These are phyloP conservation scores for Premnoplex brunnescens DNA, from an alignment of 2,797 vertebrate species.

Conservation along the genomic window DNA sequence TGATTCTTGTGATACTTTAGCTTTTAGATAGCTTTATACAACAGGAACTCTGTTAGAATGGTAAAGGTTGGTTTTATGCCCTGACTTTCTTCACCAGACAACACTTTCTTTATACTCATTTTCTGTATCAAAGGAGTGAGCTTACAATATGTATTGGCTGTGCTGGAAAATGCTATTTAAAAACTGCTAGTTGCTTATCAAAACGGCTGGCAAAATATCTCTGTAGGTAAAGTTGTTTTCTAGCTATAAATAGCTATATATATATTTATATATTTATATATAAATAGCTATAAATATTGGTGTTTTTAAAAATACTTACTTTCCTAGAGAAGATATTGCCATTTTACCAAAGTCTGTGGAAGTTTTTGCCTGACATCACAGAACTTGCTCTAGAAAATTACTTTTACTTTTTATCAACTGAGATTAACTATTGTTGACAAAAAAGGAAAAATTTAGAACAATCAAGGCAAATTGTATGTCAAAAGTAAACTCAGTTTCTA, in stretches of 20 bases:
- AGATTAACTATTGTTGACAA: neutral
- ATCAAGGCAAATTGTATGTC: neutral
- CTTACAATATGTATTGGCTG: neutral
- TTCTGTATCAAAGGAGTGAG: neutral
- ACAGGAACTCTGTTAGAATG: neutral
- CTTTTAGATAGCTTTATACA: neutral
- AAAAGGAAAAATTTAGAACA: neutral
- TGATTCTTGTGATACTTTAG: neutral
- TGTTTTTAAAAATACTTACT: neutral
- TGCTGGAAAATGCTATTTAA: neutral
- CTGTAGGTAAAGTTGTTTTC: neutral
- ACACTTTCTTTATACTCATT: accelerated
- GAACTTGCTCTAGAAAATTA: neutral
- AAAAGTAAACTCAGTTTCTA: neutral
- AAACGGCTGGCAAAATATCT: neutral
- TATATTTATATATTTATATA: no score
- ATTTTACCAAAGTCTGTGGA: neutral
- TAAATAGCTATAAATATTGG: neutral
- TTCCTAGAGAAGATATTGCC: neutral
- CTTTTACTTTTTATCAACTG: neutral
- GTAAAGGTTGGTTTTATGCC: neutral
- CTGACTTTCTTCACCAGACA: neutral
- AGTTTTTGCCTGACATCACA: neutral
- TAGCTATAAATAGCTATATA: neutral
- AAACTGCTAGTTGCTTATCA: neutral